Evolutionary conservation across 2,113 vertebrate species (phyloP).

Genomic region (Phycodurus eques): DNA sequence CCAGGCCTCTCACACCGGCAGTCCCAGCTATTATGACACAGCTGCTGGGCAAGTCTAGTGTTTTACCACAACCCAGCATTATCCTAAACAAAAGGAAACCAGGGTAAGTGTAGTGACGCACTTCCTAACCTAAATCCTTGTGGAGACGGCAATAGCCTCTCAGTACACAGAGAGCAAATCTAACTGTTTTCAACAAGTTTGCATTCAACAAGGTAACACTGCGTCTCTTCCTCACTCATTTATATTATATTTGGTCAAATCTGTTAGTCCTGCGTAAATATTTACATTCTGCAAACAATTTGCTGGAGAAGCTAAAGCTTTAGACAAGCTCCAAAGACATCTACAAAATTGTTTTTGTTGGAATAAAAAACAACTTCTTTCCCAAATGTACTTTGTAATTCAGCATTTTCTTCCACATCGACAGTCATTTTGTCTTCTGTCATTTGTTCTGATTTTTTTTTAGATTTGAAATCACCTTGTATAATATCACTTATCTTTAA

Average conservation of each 20-base stretch:
- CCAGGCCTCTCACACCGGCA: conserved; percentile 43
- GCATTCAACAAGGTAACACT: conserved; percentile 7
- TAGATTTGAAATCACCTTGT: conserved; percentile 40
- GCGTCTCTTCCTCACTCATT: conserved; percentile 6
- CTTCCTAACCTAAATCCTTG: conserved; percentile 19
- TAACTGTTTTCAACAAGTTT: conserved; percentile 3
- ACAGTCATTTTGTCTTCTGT: conserved; percentile 40
- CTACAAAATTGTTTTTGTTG: conserved; percentile 62
- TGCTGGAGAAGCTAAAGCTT: conserved; percentile 39
- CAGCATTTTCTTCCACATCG: conserved; percentile 20
- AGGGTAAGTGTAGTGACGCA: conserved; percentile 39
- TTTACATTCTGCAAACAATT: conserved; percentile 15
- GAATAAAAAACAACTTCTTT: conserved; percentile 51
- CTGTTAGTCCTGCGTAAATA: conserved; percentile 48
- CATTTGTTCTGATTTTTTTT: conserved; percentile 34
- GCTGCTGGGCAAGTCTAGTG: conserved; percentile 49
- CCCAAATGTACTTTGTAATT: conserved; percentile 20
- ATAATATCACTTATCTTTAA: conserved; percentile 50
- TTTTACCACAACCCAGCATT: conserved; percentile 50
- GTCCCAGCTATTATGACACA: conserved; percentile 54
- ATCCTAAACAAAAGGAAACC: conserved; percentile 36
- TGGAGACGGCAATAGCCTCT: conserved; percentile 2
- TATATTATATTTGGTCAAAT: conserved; percentile 28
- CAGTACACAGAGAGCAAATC: conserved; percentile 22
- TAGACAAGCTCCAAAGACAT: conserved; percentile 56